Percentiles rank a stretch among this genome's conserved stretches.
phyloP scores from a whole-genome alignment of 2,797 vertebrate species.

The Rhodeus uyekii region DNA sequence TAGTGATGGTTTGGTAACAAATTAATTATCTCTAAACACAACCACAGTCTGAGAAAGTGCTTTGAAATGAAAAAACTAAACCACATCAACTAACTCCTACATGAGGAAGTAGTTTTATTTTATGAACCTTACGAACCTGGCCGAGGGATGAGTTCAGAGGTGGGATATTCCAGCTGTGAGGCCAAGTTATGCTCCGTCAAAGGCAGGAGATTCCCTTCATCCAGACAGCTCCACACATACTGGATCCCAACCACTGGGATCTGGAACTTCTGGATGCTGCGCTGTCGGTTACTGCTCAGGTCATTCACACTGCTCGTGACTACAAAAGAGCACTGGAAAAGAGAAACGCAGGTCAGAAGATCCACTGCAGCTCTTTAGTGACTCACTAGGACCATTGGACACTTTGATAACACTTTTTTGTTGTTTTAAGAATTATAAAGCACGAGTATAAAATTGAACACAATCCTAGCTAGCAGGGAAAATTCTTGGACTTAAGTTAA shows the following conservation, averaged over 20 bases:
- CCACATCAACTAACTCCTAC: too few species aligned
- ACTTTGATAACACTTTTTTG: too few species aligned
- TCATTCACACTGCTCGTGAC: slow-evolving; percentile 69
- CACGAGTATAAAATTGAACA: too few species aligned
- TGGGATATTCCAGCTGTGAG: neutral
- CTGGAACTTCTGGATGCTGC: slow-evolving; percentile 70
- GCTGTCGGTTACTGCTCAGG: slow-evolving; percentile 74
- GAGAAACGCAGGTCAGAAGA: neutral
- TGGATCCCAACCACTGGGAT: slow-evolving; percentile 73
- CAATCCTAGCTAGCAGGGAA: too few species aligned
- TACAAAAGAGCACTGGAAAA: slow-evolving; percentile 80
- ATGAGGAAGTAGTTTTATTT: too few species aligned
- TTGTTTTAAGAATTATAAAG: too few species aligned
- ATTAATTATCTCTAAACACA: too few species aligned
- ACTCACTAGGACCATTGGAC: neutral
- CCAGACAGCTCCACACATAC: slow-evolving; percentile 79
- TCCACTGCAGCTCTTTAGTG: too few species aligned
- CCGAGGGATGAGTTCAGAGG: neutral
- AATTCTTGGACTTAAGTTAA: too few species aligned
- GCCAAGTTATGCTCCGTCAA: slow-evolving; percentile 62
- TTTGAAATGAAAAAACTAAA: too few species aligned
- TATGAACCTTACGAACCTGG: slow-evolving; percentile 47
- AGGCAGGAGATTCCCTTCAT: slow-evolving; percentile 71
- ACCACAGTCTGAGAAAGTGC: too few species aligned
- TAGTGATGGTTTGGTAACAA: too few species aligned